Evolutionary conservation across 2,888 invertebrate species (phyloP).

Genomic region (Orthosia gracilis): DNA sequence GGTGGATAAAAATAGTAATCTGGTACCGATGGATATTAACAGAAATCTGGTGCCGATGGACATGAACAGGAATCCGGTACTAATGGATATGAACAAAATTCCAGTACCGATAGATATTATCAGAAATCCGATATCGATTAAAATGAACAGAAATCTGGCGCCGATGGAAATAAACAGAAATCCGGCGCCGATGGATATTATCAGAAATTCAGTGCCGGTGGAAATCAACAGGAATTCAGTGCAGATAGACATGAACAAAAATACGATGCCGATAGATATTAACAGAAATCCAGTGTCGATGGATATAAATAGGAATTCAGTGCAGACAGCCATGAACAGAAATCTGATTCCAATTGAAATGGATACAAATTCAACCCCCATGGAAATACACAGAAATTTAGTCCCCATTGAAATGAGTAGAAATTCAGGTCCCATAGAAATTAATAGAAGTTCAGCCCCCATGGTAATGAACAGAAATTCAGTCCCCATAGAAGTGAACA

Average conservation of each 20-base stretch:
- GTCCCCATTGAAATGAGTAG: background rate
- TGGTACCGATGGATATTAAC: no score
- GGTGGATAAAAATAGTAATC: background rate
- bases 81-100: background rate
- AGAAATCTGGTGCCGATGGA: background rate
- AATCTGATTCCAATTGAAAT: background rate
- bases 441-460: background rate
- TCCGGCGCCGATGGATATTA: background rate
- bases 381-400: slow-evolving; percentile 1
- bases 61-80: background rate
- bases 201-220: background rate
- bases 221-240: background rate
- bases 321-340: background rate
- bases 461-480: background rate
- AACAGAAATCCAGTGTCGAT: background rate
- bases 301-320: background rate
- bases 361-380: background rate
- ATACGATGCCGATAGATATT: background rate
- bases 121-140: no score
- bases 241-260: background rate
- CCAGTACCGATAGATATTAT: background rate
- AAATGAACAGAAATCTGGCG: background rate
- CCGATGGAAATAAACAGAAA: background rate
- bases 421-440: background rate
- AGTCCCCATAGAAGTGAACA: background rate